phyloP scores from a whole-genome alignment of 2,113 vertebrate genomes.

The Oriolus oriolus region DNA sequence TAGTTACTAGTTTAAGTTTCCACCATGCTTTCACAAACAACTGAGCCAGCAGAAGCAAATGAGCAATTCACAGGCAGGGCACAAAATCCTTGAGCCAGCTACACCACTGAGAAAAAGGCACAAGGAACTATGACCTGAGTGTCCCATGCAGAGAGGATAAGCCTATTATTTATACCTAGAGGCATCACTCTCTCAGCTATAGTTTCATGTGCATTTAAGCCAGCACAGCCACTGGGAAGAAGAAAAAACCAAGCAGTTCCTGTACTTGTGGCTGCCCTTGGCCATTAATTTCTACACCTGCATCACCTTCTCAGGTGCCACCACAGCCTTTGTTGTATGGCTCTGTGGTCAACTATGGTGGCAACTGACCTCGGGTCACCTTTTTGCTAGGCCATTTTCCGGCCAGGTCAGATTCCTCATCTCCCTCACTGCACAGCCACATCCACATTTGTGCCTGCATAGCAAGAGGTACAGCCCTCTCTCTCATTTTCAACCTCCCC shows the following conservation, averaged over 20 bases:
- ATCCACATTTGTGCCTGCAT: not conserved
- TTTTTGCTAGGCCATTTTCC: not conserved
- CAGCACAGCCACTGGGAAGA: not conserved
- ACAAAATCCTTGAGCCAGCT: conserved; percentile 1
- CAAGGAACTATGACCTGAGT: not conserved
- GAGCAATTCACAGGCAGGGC: not conserved
- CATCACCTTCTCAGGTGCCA: not conserved
- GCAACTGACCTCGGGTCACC: not conserved
- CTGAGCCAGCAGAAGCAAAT: conserved; percentile 2
- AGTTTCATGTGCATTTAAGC: not conserved
- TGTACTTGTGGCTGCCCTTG: not conserved
- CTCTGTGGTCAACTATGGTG: not conserved
- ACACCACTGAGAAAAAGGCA: conserved; percentile 4
- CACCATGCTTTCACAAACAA: not conserved
- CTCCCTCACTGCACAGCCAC: not conserved
- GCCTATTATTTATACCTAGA: conserved; percentile 39
- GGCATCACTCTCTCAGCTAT: not conserved
- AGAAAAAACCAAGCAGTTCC: not conserved
- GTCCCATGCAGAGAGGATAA: not conserved
- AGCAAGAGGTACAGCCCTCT: not conserved
- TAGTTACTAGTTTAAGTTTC: not conserved
- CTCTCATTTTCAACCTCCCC: not conserved
- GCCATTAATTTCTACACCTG: not conserved
- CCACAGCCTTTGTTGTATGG: accelerated
- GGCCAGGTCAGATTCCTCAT: not conserved